Percentiles rank a stretch among this genome's conserved stretches.
Conservation (phyloP, 2,888 invertebrate genomes). For the Torymus auratus region DNA sequence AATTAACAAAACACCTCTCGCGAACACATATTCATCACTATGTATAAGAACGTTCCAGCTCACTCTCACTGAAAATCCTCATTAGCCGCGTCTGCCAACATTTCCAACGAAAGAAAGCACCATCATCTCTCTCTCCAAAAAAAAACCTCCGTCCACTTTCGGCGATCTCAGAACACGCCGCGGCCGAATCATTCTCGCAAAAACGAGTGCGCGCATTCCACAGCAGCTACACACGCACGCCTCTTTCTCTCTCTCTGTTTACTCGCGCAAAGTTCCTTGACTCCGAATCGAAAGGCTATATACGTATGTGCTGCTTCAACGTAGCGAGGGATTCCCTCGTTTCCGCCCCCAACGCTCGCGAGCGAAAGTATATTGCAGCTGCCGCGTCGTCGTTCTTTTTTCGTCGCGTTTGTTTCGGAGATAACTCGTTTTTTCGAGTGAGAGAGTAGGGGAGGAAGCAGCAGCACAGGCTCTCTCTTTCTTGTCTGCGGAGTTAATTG, state of each 20-base stretch:
- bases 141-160: no score
- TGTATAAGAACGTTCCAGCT: no score
- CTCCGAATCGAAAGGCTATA: constrained; percentile 60
- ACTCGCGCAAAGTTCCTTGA: constrained; percentile 64
- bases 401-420: not conserved
- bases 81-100: no score
- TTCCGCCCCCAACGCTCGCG: not conserved
- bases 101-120: no score
- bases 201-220: not conserved
- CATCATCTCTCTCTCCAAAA: no score
- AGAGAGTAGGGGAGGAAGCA: no score
- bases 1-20: no score
- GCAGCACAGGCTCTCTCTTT: not conserved
- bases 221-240: not conserved
- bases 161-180: not conserved
- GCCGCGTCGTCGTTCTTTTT: not conserved
- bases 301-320: not conserved
- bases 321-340: constrained; percentile 30
- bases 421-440: constrained; percentile 1
- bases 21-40: no score
- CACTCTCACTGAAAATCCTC: no score
- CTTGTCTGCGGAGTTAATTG: constrained; percentile 4
- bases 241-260: constrained; percentile 20
- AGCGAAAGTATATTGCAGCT: constrained; percentile 17
- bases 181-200: not conserved